These are phyloP conservation scores for Diarsia brunnea DNA, from an alignment of 2,888 invertebrate species.

Conservation along the genomic window DNA sequence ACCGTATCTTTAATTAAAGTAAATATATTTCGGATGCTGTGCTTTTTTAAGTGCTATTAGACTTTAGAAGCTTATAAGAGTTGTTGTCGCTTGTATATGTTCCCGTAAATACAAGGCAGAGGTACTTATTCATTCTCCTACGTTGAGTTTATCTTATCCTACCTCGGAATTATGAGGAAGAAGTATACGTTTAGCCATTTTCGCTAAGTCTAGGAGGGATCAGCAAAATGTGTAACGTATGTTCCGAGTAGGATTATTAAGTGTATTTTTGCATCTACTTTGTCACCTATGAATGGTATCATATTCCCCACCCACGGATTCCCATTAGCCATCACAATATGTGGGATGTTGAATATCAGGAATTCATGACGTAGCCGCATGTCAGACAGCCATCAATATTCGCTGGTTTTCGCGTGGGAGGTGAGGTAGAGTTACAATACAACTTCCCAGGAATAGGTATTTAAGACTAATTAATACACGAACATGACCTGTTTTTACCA, in stretches of 20 bases:
- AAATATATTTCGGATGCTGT: neutral
- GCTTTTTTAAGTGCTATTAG: too few species aligned
- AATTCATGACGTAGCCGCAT: neutral
- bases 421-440: neutral
- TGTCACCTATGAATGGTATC: neutral
- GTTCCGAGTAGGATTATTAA: neutral
- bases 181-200: too few species aligned
- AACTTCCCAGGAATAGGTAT: neutral
- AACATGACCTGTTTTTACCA: neutral
- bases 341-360: neutral
- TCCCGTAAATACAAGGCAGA: neutral
- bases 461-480: neutral
- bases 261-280: neutral
- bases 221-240: neutral
- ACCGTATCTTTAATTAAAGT: slow-evolving; percentile 23
- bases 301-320: neutral
- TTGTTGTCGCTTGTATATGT: neutral
- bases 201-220: neutral
- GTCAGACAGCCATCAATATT: neutral
- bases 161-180: neutral
- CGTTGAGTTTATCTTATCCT: neutral
- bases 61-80: neutral
- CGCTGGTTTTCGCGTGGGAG: neutral
- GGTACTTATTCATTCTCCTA: neutral
- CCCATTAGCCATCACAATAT: neutral